Evolutionary conservation across 2,888 invertebrate genomes (phyloP), one percentile per base, ranked within the genome.

Genomic region (Acronicta leporina): DNA sequence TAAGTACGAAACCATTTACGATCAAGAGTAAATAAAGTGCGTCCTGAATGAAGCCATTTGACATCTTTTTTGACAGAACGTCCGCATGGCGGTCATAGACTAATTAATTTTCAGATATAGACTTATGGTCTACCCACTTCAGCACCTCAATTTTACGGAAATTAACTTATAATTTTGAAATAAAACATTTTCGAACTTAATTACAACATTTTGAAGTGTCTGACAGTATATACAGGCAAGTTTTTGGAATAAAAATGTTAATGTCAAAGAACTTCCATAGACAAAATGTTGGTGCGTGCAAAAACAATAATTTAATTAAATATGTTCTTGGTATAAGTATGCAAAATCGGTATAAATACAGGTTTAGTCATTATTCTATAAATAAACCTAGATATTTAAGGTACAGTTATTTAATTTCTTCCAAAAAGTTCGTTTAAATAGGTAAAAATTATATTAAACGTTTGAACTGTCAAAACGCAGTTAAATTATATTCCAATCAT

Each of bases 21-120:
- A 82, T 80, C 65, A 91, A 80, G 61, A 90, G 72, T 79, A 90
- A 87, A 88, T 86, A 87, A 45, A 86, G 73, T 65, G 80, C 70
- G 66, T 77, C 67, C 51, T 73, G 71, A 45, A 82, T 63, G 78
- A 83, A 79, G 73, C 77, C 86, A 88, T 86, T 83, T 90, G 86
- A 81, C 89, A 88, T 88, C 81, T 85, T 87, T 78, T 85, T 78
- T 83, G 83, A 83, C 84, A 80, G 66, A 45, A 41, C 30, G 46
- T 50, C 63, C 71, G 71, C 80, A 77, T 77, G 80, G 80, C 68
- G 35, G 38, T 44, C 60, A 74, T 63, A 73, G 63, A 76, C 46
- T 52, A 69, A n/a, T 25, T 11, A 25, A 7, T 25, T 44, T 53
- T 45, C 16, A 15, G 4, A 3, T 11, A 33, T 15, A 33, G 35